Conservation (phyloP, 2,113 vertebrate genomes). For the Bubalus kerabau region DNA sequence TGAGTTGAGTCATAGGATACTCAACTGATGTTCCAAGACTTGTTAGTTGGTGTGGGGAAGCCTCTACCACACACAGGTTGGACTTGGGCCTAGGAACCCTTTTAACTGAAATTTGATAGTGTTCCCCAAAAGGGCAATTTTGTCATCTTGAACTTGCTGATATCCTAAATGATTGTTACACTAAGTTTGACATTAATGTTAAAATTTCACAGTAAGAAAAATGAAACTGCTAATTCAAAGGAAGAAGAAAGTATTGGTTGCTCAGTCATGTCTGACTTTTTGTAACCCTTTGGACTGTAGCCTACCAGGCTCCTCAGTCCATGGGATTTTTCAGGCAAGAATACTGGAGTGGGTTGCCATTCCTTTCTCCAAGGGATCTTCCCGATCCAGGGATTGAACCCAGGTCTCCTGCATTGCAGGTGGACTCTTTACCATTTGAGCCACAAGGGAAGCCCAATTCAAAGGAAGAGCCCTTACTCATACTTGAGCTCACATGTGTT, state of each 20-base stretch:
- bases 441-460: neutral
- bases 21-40: neutral
- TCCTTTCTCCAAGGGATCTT: neutral
- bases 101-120: neutral
- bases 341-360: neutral
- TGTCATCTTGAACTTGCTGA: neutral
- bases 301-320: neutral
- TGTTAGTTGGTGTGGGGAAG: neutral
- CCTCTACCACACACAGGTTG: neutral
- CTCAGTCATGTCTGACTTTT: neutral
- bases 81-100: neutral
- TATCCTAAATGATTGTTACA: neutral
- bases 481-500: too few relatives aligned
- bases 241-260: neutral
- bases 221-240: neutral
- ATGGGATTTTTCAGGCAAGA: neutral
- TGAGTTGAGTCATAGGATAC: neutral
- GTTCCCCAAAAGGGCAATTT: neutral
- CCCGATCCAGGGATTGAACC: neutral
- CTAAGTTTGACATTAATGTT: neutral
- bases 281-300: neutral
- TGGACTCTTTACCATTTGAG: neutral
- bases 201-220: neutral
- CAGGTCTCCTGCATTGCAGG: neutral
- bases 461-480: neutral